A percentile compares a stretch with the other conserved stretches of the same genome.
Conservation (phyloP, 2,797 vertebrate species). For the Brachyalestes nurse region DNA sequence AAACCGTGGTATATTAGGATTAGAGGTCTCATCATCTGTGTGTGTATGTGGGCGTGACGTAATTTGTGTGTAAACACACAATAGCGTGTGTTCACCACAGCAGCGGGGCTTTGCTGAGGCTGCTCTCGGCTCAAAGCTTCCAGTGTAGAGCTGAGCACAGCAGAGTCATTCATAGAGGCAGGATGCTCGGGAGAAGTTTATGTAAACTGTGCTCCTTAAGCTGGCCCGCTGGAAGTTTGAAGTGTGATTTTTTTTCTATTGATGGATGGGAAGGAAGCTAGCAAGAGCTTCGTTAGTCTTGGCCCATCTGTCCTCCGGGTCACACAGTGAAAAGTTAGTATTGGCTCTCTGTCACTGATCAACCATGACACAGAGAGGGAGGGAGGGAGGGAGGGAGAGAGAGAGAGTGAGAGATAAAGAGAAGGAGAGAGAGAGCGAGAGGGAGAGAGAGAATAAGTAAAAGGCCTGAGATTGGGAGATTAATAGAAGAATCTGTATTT, state of each 20-base stretch:
- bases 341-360: conserved; percentile 46
- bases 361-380: background rate
- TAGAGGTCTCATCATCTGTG: conserved; percentile 45
- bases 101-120: conserved; percentile 10
- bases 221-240: conserved; percentile 57
- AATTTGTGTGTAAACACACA: conserved; percentile 44
- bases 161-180: conserved; percentile 68
- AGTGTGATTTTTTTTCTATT: conserved; percentile 63
- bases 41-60: conserved; percentile 27
- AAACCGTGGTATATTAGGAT: conserved; percentile 51
- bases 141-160: conserved; percentile 69
- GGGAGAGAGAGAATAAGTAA: background rate
- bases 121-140: conserved; percentile 61
- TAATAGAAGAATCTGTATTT: background rate
- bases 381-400: background rate
- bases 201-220: conserved; percentile 64
- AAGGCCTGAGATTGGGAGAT: background rate
- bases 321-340: conserved; percentile 47
- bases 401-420: too few relatives aligned
- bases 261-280: conserved; percentile 62
- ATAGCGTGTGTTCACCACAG: conserved; percentile 33
- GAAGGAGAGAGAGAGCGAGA: too few relatives aligned
- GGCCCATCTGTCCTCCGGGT: conserved; percentile 61
- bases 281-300: conserved; percentile 59
- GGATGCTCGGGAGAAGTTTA: conserved; percentile 53